Base-by-base conservation (phyloP, 2,888 invertebrate species). In the Abrostola triplasia region DNA sequence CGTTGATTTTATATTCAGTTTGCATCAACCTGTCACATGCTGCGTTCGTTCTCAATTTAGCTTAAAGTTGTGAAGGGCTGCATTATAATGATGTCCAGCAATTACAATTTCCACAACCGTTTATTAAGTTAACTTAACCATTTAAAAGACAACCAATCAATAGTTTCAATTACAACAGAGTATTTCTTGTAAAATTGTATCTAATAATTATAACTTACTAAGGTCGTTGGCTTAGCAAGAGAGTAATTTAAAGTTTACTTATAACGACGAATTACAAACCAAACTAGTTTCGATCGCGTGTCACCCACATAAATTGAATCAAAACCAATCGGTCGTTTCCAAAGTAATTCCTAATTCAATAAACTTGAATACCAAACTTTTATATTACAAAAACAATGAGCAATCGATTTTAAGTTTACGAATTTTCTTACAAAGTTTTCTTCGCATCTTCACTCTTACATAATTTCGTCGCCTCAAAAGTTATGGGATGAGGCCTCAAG, bases 381-480 rank as follows among this genome's bases (percentile, higher is more conserved):
- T 62, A 56, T 76, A 77, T 74, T 64, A 68, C 60, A 66, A 74
- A 77, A 77, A 76, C 74, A 73, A 76, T 67, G 58, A 59, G 42
- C 44, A 76, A 76, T 76, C 65, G 78, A 74, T 70, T 68, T 68
- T 59, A 64, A 77, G 70, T 70, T 77, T 41, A 63, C 53, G 55
- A 56, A 64, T 58, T 70, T 67, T 62, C 44, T 42, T 24, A 12
- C 37, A 5, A 58, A 65, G 37, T 61, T 67, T 77, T 55, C 41
- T 13, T 62, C 44, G 44, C 59, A 8, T 52, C 68, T 58, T 59
- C 37, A 53, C 53, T 62, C 61, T 67, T 60, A 64, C 66, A 76
- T 66, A 76, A 76, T 79, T 68, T 73, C 67, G 67, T 67, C 68
- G 59, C 54, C 47, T 64, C 60, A 63, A 53, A 66, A 76, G 66